Base-by-base conservation (phyloP, 2,113 vertebrate species). In the Hucho hucho region DNA sequence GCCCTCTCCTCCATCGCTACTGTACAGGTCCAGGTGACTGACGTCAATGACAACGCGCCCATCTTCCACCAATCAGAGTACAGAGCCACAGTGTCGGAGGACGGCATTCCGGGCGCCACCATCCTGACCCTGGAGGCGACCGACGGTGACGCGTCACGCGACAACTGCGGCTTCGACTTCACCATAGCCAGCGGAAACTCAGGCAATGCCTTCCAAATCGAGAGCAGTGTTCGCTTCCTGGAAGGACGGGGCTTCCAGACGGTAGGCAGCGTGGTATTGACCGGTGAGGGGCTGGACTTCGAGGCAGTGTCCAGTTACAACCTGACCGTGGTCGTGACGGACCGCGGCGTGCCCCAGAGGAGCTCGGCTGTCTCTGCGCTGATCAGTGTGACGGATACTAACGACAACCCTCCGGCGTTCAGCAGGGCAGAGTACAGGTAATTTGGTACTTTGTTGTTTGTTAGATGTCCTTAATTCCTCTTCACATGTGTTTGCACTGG, bases 341-440 rank as follows among this genome's bases (percentile, higher is more conserved):
- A 99, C 81, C 93, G 97, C 0, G 97, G 97, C 0, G 85, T 96
- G 46, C 97, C 97, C 0, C 95, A 96, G 81, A 92, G 89, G 74
- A 98, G 96, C 12, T 89, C 95, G 7, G 92, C 90, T 0, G 95
- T 97, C 16, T 93, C 93, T 0, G 95, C 95, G 1, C 84, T 96
- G 1, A 91, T 99, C 83, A 91, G 86, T 0, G 91, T 99, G 58
- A 87, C 84, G n/a, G 98, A 99, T 1, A 86, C 97, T 53, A 97
- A 99, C 0, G 98, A 99, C 87, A 98, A 98, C 79, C 93, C 96
- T 0, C 98, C 98, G 0, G 92, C 93, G 7, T 99, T 99, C 73
- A 63, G 89, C 56, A 94, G 89, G 1, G 90, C 95, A 0, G 93
- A 95, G 73, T 99, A 98, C 75, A 53, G 49, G 49, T 53, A 53